These are phyloP conservation scores for Nansenia antarctica DNA, from an alignment of 2,113 vertebrate species.

Conservation along the genomic window DNA sequence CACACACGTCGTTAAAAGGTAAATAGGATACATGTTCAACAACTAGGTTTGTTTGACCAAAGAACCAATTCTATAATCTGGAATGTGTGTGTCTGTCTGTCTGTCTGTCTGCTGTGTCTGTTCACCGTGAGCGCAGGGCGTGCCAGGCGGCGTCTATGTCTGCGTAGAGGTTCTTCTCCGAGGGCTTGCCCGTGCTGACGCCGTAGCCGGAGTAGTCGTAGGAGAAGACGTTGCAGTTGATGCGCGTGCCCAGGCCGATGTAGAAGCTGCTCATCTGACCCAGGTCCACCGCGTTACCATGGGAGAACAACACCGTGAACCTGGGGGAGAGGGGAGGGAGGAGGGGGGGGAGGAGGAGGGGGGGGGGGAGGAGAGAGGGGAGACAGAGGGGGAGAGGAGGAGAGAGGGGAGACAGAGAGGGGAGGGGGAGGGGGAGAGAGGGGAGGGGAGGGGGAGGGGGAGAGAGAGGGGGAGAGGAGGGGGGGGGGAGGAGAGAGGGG, in stretches of 20 bases:
- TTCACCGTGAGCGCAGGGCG: conserved; percentile 89
- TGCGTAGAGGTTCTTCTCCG: conserved; percentile 94
- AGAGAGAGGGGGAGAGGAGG: too few species aligned
- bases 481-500: too few species aligned
- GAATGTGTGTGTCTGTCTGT: neutral
- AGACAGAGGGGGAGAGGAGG: neutral
- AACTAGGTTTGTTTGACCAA: too few species aligned
- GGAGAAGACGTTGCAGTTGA: conserved; percentile 98
- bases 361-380: neutral
- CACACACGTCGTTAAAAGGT: neutral
- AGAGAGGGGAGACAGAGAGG: neutral
- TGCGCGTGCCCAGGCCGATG: conserved; percentile 92
- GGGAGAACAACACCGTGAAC: conserved; percentile 96
- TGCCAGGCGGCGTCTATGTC: conserved; percentile 98
- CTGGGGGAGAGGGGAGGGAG: conserved; percentile 59
- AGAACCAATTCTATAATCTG: too few species aligned
- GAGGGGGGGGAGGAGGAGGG: neutral
- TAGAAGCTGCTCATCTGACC: conserved; percentile 99
- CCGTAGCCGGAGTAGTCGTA: conserved; percentile 98
- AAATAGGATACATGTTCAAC: too few species aligned
- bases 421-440: neutral
- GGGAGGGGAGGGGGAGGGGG: neutral
- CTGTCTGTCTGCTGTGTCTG: too few species aligned
- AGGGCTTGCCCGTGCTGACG: conserved; percentile 90
- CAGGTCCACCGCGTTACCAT: conserved; percentile 95